Evolutionary conservation across 2,888 invertebrate genomes (phyloP).

Genomic region (Metallyticus violacea): DNA sequence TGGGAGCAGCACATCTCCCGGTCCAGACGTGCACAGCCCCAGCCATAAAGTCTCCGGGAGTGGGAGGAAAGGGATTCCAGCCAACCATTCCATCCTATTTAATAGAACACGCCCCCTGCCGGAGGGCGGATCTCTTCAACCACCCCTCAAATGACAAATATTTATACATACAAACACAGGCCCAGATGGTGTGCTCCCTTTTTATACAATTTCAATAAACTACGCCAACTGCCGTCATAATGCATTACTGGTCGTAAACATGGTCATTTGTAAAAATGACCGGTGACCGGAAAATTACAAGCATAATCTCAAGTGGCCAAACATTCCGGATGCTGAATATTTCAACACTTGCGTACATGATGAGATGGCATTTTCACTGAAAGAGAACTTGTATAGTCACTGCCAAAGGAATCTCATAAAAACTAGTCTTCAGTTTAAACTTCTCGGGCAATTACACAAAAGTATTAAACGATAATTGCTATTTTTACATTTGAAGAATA

Average conservation of each 20-base stretch:
- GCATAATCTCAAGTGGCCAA: background rate
- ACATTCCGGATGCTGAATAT: background rate
- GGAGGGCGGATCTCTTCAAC: background rate
- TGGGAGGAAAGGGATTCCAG: no score
- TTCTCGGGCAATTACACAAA: no score
- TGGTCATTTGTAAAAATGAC: background rate
- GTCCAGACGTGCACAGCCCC: background rate
- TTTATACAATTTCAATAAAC: no score
- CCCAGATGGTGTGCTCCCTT: background rate
- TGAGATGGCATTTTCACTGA: no score
- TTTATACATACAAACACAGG: background rate
- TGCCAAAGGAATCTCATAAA: no score
- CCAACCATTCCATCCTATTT: background rate
- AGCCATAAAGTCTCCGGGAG: background rate
- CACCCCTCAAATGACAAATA: no score
- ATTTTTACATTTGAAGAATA: no score
- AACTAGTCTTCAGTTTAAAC: no score
- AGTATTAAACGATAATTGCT: no score
- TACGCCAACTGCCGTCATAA: no score
- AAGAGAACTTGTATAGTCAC: no score
- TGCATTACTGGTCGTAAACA: background rate
- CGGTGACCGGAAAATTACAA: background rate
- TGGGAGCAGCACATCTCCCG: background rate
- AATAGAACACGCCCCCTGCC: no score
- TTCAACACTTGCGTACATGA: background rate